A percentile compares a stretch with the other conserved stretches of the same genome.
These are phyloP conservation scores for Dermolepida albohirtum DNA, from an alignment of 2,888 invertebrate species.

Conservation along the genomic window DNA sequence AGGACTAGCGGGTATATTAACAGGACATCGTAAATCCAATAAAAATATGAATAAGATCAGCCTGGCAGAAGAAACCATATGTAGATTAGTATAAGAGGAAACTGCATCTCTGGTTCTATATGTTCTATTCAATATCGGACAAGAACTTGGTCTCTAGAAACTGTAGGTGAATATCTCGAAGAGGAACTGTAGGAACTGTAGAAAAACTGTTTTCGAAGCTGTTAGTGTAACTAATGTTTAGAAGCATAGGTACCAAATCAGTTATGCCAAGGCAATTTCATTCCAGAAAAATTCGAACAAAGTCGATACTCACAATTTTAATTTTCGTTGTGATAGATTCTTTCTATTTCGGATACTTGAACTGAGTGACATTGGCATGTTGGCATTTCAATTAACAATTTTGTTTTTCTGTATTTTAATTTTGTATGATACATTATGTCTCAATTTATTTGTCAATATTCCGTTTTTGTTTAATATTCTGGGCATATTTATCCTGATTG, in stretches of 20 bases:
- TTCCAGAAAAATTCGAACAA: conserved; percentile 76
- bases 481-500: conserved; percentile 73
- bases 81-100: too few species aligned
- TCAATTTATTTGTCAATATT: conserved; percentile 85
- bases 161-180: too few species aligned
- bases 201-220: too few species aligned
- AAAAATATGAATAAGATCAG: too few species aligned
- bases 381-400: conserved; percentile 78
- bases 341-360: conserved; percentile 83
- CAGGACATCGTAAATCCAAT: too few species aligned
- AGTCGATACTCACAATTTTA: conserved; percentile 73
- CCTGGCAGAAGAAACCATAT: too few species aligned
- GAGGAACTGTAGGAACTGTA: too few species aligned
- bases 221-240: too few species aligned
- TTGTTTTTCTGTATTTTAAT: conserved; percentile 91
- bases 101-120: too few species aligned
- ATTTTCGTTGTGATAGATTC: conserved; percentile 82
- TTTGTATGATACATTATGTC: conserved; percentile 88
- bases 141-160: too few species aligned
- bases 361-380: conserved; percentile 77
- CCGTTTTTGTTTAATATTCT: conserved; percentile 87
- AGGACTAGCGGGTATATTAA: too few species aligned
- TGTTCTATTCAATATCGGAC: too few species aligned
- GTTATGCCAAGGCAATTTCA: conserved; percentile 81
- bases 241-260: conserved; percentile 81